Conservation (phyloP, 1,140 invertebrate species). For the Drosophila persimilis region DNA sequence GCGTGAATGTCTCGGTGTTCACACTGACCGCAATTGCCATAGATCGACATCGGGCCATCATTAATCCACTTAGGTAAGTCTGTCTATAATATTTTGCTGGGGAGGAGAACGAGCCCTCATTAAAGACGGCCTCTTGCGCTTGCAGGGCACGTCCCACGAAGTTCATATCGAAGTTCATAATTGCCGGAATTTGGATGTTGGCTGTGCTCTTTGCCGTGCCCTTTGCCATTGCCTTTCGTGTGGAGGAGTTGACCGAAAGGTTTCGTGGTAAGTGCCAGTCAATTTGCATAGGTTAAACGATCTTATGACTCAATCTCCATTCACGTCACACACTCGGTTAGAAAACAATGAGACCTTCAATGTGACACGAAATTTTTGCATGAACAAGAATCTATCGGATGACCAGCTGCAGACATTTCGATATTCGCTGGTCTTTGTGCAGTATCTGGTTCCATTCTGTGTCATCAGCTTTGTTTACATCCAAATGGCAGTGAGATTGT, state of each 20-base stretch:
- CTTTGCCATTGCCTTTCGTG: slow-evolving; percentile 87
- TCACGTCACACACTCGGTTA: slow-evolving; percentile 12
- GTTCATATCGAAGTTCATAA: slow-evolving; percentile 87
- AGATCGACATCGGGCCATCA: slow-evolving; percentile 89
- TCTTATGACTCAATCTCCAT: neutral
- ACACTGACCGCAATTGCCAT: slow-evolving; percentile 92
- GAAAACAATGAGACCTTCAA: slow-evolving; percentile 69
- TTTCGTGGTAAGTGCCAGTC: slow-evolving; percentile 63
- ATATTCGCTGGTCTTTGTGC: slow-evolving; percentile 85
- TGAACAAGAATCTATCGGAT: slow-evolving; percentile 84
- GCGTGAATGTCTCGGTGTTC: slow-evolving; percentile 92
- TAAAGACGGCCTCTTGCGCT: slow-evolving; percentile 48
- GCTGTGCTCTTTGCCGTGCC: slow-evolving; percentile 86
- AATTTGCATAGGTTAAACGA: slow-evolving; percentile 7
- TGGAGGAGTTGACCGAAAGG: slow-evolving; percentile 82
- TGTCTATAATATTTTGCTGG: slow-evolving; percentile 3
- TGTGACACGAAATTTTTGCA: slow-evolving; percentile 85
- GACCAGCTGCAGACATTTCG: slow-evolving; percentile 85
- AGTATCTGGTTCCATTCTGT: slow-evolving; percentile 90
- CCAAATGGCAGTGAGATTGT: slow-evolving; percentile 90
- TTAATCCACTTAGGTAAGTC: slow-evolving; percentile 87
- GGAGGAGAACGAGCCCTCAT: neutral
- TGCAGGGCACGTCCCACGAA: slow-evolving; percentile 88
- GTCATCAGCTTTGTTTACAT: slow-evolving; percentile 91
- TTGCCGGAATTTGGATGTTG: slow-evolving; percentile 88